Evolutionary conservation across 2,888 invertebrate species (phyloP), one percentile per base, ranked within the genome.

Genomic region (Hedychridium roseum): DNA sequence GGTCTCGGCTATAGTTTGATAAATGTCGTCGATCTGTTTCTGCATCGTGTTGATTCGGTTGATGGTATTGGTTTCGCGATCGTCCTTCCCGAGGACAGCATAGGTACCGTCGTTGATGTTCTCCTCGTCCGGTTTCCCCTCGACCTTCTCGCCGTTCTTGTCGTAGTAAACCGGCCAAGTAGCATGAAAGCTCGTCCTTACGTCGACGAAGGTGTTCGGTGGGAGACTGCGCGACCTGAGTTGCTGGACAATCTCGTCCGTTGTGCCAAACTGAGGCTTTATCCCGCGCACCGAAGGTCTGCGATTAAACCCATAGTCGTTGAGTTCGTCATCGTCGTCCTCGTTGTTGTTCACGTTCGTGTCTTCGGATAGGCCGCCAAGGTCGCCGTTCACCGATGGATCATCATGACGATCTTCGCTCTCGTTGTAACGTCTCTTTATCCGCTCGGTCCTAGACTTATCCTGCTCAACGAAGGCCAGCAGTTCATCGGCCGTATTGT

Each of bases 211-310:
- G 1, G 66, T 58, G 3, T 59, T 66, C 1, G 71, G 65, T 1
- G 65, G 54, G 2, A 67, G 62, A 39, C 66, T 63, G 63, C 91
- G 88, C 44, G 86, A 86, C 72, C 91, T 90, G 82, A 92, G 88
- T 73, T 92, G 92, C 64, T 91, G 88, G 0, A 92, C 81, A 28
- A 92, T 90, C 67, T 91, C 91, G 54, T 88, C 90, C 3, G 87
- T 88, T 0, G 91, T 88, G 7, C 90, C 90, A 56, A 92, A 88
- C 57, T 91, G 86, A n/a, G 92, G 90, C 71, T 93, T 93, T 54
- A 94, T 93, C 0, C 94, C 93, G 1, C 92, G 85, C 1, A 94
- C 94, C 1, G 92, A 91, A 0, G 94, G 94, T n/a, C 94, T 83
- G 26, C 91, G 85, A 69, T 92, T 91, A 76, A 94, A 94, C 1